phyloP scores from a whole-genome alignment of 2,888 invertebrate genomes.

The Andricus quercusramuli region DNA sequence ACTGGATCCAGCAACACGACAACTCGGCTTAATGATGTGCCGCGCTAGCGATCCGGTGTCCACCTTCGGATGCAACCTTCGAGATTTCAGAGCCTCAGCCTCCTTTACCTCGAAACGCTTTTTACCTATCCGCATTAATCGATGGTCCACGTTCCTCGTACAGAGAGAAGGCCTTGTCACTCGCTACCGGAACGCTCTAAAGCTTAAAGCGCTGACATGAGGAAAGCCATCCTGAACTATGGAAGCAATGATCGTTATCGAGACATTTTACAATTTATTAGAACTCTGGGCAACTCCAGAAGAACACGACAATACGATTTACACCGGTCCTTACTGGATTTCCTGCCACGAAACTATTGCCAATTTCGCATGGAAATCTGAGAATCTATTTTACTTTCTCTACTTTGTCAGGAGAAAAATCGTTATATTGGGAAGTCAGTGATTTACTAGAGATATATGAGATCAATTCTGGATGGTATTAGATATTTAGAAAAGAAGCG shows the following conservation, averaged over 20 bases:
- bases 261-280: constrained; percentile 38
- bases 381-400: constrained; percentile 23
- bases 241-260: constrained; percentile 35
- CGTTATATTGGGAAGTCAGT: neutral
- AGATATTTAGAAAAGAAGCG: neutral
- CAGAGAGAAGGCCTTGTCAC: constrained; percentile 26
- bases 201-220: constrained; percentile 15
- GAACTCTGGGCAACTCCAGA: constrained; percentile 8
- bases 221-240: constrained; percentile 31
- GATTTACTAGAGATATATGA: neutral
- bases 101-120: constrained; percentile 60
- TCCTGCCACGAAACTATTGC: constrained; percentile 38
- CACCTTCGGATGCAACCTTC: constrained; percentile 55
- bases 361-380: constrained; percentile 36
- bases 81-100: constrained; percentile 53
- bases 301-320: constrained; percentile 16
- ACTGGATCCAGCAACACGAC: constrained; percentile 68
- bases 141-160: constrained; percentile 49
- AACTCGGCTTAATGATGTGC: constrained; percentile 75
- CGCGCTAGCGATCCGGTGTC: constrained; percentile 62
- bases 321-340: constrained; percentile 27
- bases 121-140: constrained; percentile 59
- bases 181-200: constrained; percentile 25
- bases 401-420: constrained; percentile 8
- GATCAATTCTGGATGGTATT: neutral